Evolutionary conservation across 2,797 vertebrate genomes (phyloP).

Genomic region (Pseudotriccus pelzelni): DNA sequence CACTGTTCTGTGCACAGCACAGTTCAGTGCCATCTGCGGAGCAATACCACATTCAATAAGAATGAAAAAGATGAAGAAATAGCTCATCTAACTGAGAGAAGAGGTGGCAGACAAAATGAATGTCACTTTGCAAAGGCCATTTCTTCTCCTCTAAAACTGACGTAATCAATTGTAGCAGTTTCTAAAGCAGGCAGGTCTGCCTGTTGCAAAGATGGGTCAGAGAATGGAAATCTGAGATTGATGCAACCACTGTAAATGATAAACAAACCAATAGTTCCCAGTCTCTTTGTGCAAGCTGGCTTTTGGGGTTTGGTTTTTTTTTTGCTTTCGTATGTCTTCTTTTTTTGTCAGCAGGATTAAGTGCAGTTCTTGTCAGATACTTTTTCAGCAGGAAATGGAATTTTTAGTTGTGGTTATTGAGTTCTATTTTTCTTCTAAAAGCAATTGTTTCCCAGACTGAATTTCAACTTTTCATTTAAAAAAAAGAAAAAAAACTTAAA

Average conservation of each 20-base stretch:
- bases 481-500: neutral
- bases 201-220: neutral
- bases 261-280: neutral
- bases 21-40: neutral
- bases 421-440: slow-evolving; percentile 48
- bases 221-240: neutral
- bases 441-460: slow-evolving; percentile 10
- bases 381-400: slow-evolving; percentile 48
- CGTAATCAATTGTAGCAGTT: neutral
- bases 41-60: neutral
- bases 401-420: slow-evolving; percentile 44
- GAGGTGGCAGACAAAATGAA: neutral
- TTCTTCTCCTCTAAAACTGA: neutral
- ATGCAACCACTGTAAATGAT: neutral
- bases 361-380: neutral
- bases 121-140: neutral
- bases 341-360: slow-evolving; percentile 9
- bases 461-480: slow-evolving; percentile 26
- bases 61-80: slow-evolving; percentile 11
- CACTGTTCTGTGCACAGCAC: neutral
- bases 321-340: neutral
- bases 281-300: neutral
- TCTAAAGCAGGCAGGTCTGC: neutral
- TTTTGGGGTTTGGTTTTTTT: neutral
- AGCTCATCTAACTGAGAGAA: neutral